These are phyloP conservation scores for Megalops atlanticus DNA, from an alignment of 2,113 vertebrate species.

Conservation along the genomic window DNA sequence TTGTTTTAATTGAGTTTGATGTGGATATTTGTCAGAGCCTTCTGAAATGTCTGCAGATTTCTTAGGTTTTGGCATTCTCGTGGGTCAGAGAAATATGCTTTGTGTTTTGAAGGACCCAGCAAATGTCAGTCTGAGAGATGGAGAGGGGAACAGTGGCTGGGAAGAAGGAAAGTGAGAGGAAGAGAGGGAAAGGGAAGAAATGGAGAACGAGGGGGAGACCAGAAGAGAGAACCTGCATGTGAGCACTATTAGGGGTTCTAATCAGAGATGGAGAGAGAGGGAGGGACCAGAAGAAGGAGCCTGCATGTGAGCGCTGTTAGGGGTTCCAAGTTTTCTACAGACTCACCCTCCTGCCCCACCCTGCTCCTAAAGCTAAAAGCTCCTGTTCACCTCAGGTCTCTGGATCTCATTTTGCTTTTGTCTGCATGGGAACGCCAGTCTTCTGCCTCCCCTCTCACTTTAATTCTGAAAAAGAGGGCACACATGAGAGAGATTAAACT, in stretches of 20 bases:
- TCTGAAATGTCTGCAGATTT: background rate
- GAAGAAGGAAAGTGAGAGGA: too few species aligned
- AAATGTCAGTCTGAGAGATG: too few species aligned
- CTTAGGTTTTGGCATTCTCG: background rate
- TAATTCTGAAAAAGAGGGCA: background rate
- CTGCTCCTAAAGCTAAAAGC: background rate
- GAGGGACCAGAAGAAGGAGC: background rate
- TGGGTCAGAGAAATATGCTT: background rate
- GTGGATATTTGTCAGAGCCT: background rate
- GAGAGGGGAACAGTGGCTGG: too few species aligned
- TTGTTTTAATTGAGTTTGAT: background rate
- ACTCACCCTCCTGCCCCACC: background rate
- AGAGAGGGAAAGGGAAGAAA: too few species aligned
- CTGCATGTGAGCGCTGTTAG: too few species aligned
- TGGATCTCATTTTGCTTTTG: background rate
- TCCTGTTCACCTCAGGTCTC: background rate
- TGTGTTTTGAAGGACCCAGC: too few species aligned
- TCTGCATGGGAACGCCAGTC: constrained; percentile 18
- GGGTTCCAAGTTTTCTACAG: too few species aligned
- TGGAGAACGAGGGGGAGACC: too few species aligned
- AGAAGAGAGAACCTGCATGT: background rate
- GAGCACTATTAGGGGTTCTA: too few species aligned
- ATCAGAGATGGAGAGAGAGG: too few species aligned
- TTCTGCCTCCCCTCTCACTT: constrained; percentile 16
- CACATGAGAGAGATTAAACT: constrained; percentile 22